A percentile compares a stretch with the other conserved stretches of the same genome.
phyloP scores from a whole-genome alignment of 2,797 vertebrate genomes.

The Nothura maculosa region DNA sequence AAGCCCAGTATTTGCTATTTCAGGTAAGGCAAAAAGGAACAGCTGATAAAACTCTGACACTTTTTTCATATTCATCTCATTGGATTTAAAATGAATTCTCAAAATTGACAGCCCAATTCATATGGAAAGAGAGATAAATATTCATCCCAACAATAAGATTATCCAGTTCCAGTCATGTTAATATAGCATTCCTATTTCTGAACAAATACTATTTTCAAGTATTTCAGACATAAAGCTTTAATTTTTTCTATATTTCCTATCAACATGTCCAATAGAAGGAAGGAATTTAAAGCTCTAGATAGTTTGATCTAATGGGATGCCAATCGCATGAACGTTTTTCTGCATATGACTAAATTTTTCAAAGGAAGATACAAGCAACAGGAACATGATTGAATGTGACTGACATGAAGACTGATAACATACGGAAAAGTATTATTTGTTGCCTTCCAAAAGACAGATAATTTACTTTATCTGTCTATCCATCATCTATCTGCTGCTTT shows the following conservation, averaged over 20 bases:
- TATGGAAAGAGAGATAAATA: background rate
- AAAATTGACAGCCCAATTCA: background rate
- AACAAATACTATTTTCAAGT: background rate
- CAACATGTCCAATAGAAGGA: background rate
- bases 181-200: background rate
- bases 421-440: background rate
- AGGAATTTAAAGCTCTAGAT: background rate
- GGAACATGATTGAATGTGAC: background rate
- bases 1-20: background rate
- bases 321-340: background rate
- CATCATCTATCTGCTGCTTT: background rate
- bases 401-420: background rate
- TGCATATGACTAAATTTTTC: background rate
- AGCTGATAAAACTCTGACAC: background rate
- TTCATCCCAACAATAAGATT: background rate
- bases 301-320: background rate
- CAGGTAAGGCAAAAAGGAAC: background rate
- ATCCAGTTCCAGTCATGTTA: background rate
- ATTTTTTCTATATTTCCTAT: background rate
- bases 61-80: background rate
- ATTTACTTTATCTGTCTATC: background rate
- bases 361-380: background rate
- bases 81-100: background rate
- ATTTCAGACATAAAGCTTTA: background rate
- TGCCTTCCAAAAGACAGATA: background rate